Evolutionary conservation across 2,888 invertebrate species (phyloP), one percentile per base, ranked within the genome.

Genomic region (Aquatica leii): DNA sequence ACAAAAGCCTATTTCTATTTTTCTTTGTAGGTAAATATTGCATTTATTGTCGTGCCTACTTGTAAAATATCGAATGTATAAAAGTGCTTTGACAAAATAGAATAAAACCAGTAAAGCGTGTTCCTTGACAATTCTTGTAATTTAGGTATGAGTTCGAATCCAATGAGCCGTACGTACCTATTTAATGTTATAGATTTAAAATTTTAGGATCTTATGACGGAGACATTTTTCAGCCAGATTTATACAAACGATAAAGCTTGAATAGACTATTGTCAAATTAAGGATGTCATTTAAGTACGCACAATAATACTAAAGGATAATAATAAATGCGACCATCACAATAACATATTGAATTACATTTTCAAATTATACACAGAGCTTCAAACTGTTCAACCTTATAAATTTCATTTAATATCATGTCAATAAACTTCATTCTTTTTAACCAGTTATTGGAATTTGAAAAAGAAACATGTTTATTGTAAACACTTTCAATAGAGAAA

Each of bases 1-100:
- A 67, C 65, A 65, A 67, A 62, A 62, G 56, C 62, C 65, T 18
- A 46, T 48, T 54, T 61, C 53, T 59, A 56, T 65, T 62, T 59
- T 54, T 58, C 54, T 61, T 62, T 65, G 60, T 65, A 62, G 57
- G 59, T 62, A 65, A 56, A 67, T 67, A 62, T 65, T 65, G 53
- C 62, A 51, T 65, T 59, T 65, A 60, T 60, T 62, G 62, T 61
- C 61, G 55, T 65, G 59, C 65, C 64, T 64, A 67, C 55, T 64
- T 61, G 57, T 59, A 67, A 67, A 66, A 66, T 66, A 67, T 67
- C 67, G 56, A 61, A 61, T 67, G 54, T 58, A 67, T 64, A 62
- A 65, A 65, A 65, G 62, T 57, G 57, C 62, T 62, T 60, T 58
- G 61, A 55, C 60, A 49, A 59, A 57, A 60, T 65, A 62, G 55